These are phyloP conservation scores for Agriotes lineatus DNA, from an alignment of 2,888 invertebrate genomes.

Conservation along the genomic window DNA sequence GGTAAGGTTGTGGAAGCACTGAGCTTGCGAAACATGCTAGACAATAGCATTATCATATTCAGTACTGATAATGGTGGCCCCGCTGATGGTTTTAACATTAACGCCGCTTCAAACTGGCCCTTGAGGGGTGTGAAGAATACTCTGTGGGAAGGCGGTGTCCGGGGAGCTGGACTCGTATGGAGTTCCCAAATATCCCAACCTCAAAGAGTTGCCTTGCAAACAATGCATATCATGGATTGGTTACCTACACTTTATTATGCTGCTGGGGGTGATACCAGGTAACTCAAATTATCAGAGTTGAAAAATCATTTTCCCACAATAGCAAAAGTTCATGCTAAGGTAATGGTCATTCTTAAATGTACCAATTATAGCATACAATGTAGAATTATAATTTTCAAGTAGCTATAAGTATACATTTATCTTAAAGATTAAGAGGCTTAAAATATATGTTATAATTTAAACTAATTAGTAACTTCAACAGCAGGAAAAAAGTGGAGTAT, in stretches of 20 bases:
- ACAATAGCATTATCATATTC: constrained; percentile 88
- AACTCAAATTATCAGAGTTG: too few relatives aligned
- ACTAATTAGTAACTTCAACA: too few relatives aligned
- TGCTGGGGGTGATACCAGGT: constrained; percentile 73
- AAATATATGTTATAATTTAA: too few relatives aligned
- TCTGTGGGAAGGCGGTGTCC: constrained; percentile 93
- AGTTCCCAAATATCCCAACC: constrained; percentile 73
- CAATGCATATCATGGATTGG: constrained; percentile 90
- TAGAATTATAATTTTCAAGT: too few relatives aligned
- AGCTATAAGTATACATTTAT: too few relatives aligned
- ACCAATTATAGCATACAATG: too few relatives aligned
- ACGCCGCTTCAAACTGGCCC: constrained; percentile 89
- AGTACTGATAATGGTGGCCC: constrained; percentile 94
- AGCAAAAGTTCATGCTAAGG: too few relatives aligned
- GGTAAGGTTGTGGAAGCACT: constrained; percentile 83
- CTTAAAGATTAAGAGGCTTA: too few relatives aligned
- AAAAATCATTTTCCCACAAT: too few relatives aligned
- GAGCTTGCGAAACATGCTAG: constrained; percentile 73
- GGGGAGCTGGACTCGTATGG: constrained; percentile 86
- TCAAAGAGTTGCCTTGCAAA: constrained; percentile 75
- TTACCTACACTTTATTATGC: constrained; percentile 84
- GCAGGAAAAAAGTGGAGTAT: too few relatives aligned
- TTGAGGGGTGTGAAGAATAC: constrained; percentile 90
- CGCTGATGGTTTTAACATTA: constrained; percentile 85
- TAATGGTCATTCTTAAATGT: too few relatives aligned